A percentile compares a stretch with the other conserved stretches of the same genome.
These are phyloP conservation scores for Drosophila picticornis DNA, from an alignment of 2,888 invertebrate species.

Conservation along the genomic window DNA sequence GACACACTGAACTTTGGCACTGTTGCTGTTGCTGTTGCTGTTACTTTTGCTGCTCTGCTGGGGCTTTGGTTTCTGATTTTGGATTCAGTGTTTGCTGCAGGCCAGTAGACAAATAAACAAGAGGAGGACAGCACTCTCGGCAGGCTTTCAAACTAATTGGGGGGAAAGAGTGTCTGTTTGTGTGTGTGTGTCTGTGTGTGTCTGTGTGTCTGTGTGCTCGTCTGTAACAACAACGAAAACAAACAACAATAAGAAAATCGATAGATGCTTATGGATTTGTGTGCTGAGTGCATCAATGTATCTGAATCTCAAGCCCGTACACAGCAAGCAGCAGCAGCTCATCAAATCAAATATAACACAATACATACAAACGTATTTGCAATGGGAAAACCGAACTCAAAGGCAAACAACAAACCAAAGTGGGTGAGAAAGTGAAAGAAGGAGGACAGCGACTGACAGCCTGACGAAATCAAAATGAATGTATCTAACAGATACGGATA, in stretches of 20 bases:
- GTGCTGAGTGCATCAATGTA: constrained; percentile 74
- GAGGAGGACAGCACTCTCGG: constrained; percentile 11
- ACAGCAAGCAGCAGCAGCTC: constrained; percentile 26
- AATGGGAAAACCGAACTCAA: constrained; percentile 53
- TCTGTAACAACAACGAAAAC: constrained; percentile 20
- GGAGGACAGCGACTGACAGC: constrained; percentile 37
- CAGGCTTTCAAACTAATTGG: constrained; percentile 67
- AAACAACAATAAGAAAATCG: constrained; percentile 61
- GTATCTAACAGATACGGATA: constrained; percentile 40
- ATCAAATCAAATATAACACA: constrained; percentile 72
- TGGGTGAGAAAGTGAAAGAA: constrained; percentile 18
- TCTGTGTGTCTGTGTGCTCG: constrained; percentile 26
- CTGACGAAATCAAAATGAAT: constrained; percentile 46
- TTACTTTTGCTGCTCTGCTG: constrained; percentile 5
- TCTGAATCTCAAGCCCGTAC: constrained; percentile 55
- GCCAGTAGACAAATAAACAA: constrained; percentile 48
- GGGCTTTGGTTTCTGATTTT: constrained; percentile 1
- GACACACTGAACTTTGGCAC: constrained; percentile 52
- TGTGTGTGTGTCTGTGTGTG: constrained; percentile 25
- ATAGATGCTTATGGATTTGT: constrained; percentile 55
- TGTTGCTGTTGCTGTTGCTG: constrained; percentile 1
- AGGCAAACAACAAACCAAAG: constrained; percentile 44
- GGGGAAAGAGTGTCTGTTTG: constrained; percentile 35
- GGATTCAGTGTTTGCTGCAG: constrained; percentile 23
- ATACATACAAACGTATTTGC: constrained; percentile 59